These are phyloP conservation scores for Microvelia longipes DNA, from an alignment of 1,140 invertebrate genomes.

Conservation along the genomic window DNA sequence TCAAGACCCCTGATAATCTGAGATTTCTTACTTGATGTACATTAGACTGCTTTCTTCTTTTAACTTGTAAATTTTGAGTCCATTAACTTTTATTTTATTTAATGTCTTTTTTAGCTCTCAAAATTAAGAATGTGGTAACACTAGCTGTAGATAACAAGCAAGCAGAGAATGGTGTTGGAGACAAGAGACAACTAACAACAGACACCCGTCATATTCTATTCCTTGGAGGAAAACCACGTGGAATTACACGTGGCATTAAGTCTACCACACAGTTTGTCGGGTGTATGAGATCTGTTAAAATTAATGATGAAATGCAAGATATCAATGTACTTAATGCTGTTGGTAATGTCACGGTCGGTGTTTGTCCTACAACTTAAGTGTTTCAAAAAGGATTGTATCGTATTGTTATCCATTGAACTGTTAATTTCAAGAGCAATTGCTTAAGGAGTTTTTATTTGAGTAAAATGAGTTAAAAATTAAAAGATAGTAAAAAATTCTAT, in stretches of 20 bases:
- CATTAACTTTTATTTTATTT: no score
- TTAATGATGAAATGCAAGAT: slow-evolving; percentile 40
- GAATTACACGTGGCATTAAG: slow-evolving; percentile 33
- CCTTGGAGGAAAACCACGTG: slow-evolving; percentile 63
- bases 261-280: slow-evolving; percentile 59
- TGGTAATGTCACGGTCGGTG: slow-evolving; percentile 49
- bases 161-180: slow-evolving; percentile 47
- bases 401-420: no score
- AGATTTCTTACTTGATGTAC: no score
- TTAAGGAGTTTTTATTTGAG: no score
- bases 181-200: slow-evolving; percentile 40
- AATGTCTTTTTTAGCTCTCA: slow-evolving; percentile 57
- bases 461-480: no score
- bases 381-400: no score
- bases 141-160: slow-evolving; percentile 62
- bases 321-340: slow-evolving; percentile 42
- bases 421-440: no score
- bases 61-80: no score
- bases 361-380: slow-evolving; percentile 57
- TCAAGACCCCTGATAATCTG: no score
- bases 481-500: no score
- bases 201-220: slow-evolving; percentile 73
- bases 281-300: slow-evolving; percentile 58
- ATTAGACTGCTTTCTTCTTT: no score
- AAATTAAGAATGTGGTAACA: slow-evolving; percentile 66